A percentile compares a stretch with the other conserved stretches of the same genome.
Conservation (phyloP, 2,888 invertebrate species). For the Oxycera nigricornis region DNA sequence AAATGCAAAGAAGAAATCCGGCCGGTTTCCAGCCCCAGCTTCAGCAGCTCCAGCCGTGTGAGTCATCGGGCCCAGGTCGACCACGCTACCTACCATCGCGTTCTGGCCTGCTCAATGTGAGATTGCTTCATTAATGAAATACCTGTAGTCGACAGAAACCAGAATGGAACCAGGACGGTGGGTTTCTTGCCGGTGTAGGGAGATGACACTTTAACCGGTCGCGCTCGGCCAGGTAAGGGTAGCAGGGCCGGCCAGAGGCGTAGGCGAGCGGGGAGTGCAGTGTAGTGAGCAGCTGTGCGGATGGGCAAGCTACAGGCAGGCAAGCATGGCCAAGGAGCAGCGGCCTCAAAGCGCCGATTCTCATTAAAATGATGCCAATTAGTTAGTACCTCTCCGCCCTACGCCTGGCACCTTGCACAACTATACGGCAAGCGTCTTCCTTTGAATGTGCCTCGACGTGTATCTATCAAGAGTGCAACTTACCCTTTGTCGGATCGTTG, state of each 20-base stretch:
- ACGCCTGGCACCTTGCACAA: neutral
- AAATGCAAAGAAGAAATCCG: constrained; percentile 28
- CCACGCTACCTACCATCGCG: neutral
- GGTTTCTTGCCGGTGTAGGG: neutral
- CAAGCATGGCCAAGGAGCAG: neutral
- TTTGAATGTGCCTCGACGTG: neutral
- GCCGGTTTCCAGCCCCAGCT: constrained; percentile 27
- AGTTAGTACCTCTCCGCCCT: neutral
- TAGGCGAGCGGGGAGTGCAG: neutral
- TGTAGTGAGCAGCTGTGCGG: neutral
- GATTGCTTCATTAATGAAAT: constrained; percentile 32
- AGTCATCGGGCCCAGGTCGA: neutral
- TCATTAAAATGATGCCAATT: constrained; percentile 6
- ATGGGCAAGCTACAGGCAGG: neutral
- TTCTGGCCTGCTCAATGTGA: neutral
- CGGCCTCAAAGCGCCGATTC: neutral
- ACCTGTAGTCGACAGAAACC: neutral
- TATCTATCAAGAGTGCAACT: constrained; percentile 9
- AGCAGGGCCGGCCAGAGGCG: neutral
- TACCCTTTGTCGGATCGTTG: constrained; percentile 37
- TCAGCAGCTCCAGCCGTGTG: neutral
- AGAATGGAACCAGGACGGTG: constrained; percentile 12
- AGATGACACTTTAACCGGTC: constrained; percentile 23
- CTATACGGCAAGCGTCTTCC: neutral
- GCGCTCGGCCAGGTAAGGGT: neutral